Percentiles rank a stretch among this genome's conserved stretches.
Evolutionary conservation across 92 coral and sea anemone species (phyloP).

Genomic region (Porites lobata): DNA sequence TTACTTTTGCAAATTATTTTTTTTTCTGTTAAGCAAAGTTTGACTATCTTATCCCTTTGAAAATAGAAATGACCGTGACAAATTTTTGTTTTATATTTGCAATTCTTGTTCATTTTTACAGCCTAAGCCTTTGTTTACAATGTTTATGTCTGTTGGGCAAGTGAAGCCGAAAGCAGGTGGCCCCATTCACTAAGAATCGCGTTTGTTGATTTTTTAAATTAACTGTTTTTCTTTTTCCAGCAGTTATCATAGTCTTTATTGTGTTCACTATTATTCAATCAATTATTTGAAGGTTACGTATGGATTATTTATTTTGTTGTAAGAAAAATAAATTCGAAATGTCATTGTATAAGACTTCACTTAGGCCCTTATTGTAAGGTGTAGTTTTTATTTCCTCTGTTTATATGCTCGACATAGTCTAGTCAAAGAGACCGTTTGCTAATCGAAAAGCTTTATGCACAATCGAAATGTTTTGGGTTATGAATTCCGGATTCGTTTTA

Average conservation of each 20-base stretch:
- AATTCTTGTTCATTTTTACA: not conserved
- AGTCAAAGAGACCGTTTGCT: no score
- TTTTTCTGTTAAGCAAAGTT: no score
- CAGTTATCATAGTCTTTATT: no score
- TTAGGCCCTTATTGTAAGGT: not conserved
- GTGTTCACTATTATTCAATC: no score
- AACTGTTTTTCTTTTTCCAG: conserved; percentile 4
- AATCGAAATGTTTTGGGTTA: not conserved
- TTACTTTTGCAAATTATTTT: not conserved
- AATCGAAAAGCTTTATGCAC: not conserved
- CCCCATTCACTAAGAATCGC: not conserved
- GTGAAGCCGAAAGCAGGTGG: conserved; percentile 28
- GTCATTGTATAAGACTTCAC: not conserved
- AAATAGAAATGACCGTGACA: not conserved
- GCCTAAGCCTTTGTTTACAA: not conserved
- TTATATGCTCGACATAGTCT: no score
- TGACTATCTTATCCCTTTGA: not conserved
- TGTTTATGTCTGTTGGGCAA: not conserved
- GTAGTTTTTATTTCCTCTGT: not conserved
- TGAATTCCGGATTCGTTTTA: not conserved
- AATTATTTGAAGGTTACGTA: not conserved
- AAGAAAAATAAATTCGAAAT: not conserved
- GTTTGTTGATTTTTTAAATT: conserved; percentile 5
- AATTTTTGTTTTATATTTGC: not conserved
- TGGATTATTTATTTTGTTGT: not conserved